Percentiles rank a stretch among this genome's conserved stretches.
Conservation (phyloP, 2,888 invertebrate species). For the Polydrusus tereticollis region DNA sequence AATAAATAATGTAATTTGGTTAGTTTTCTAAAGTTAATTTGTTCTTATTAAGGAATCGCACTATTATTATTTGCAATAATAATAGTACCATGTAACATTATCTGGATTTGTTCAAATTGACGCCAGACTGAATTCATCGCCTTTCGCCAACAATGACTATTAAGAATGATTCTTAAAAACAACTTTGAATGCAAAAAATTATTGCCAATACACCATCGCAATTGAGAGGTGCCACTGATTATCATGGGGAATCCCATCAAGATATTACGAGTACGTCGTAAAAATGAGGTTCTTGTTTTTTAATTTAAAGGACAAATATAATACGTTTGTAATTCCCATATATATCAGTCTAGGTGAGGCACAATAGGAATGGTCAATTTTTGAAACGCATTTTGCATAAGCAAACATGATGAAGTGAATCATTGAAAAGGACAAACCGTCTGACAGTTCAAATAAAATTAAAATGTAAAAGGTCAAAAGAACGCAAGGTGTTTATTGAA, state of each 20-base stretch:
- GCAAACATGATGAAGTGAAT: slow-evolving; percentile 10
- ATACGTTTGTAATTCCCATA: background rate
- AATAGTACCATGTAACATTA: no score
- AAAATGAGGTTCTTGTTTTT: background rate
- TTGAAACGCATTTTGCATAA: slow-evolving; percentile 13
- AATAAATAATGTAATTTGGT: no score
- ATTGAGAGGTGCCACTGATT: no score
- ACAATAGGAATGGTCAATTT: background rate
- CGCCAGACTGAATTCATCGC: no score
- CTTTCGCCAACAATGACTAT: no score
- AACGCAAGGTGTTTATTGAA: background rate
- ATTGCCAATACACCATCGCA: no score
- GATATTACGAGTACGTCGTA: background rate
- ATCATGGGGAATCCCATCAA: background rate
- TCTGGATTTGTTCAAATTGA: no score
- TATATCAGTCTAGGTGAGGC: background rate
- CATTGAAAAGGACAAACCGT: slow-evolving; percentile 2
- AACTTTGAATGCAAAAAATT: no score
- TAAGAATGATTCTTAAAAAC: no score
- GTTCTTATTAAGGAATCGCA: no score
- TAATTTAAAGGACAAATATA: background rate
- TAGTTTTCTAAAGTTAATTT: no score
- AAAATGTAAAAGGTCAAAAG: background rate
- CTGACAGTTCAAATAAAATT: background rate
- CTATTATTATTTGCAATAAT: no score